A percentile compares a stretch with the other conserved stretches of the same genome.
These are phyloP conservation scores for Eospalax fontanierii DNA, from an alignment of 2,797 vertebrate genomes.

Conservation along the genomic window DNA sequence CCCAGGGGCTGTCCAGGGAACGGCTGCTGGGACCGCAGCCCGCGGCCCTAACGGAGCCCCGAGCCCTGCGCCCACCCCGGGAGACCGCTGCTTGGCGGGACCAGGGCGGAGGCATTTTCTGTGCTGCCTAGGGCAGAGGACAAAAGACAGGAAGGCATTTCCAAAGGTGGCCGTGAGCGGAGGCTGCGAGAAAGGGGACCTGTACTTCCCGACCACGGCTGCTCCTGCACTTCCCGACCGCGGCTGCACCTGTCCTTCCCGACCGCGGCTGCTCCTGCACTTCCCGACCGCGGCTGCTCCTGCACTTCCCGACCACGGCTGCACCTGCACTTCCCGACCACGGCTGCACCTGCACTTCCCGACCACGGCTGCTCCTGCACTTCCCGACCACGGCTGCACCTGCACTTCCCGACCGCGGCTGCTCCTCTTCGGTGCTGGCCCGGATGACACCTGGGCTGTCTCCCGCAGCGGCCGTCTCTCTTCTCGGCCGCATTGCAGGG, in stretches of 20 bases:
- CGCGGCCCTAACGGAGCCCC: slow-evolving; percentile 74
- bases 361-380: no score
- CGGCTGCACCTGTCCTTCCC: no score
- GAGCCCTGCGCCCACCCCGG: slow-evolving; percentile 61
- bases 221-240: no score
- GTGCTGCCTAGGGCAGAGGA: background rate
- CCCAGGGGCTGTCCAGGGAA: slow-evolving; percentile 49
- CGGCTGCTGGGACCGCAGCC: slow-evolving; percentile 77
- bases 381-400: no score
- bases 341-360: no score
- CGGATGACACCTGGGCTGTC: background rate
- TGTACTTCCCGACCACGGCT: no score
- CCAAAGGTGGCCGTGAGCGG: background rate
- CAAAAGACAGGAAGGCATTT: background rate
- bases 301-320: no score
- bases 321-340: no score
- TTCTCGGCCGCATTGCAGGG: background rate
- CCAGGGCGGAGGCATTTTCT: no score
- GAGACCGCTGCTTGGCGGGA: background rate
- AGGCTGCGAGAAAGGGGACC: background rate
- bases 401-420: background rate
- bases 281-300: no score
- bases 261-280: no score
- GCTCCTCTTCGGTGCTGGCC: background rate
- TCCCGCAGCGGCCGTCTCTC: background rate